A percentile compares a stretch with the other conserved stretches of the same genome.
Evolutionary conservation across 2,888 invertebrate species (phyloP).

Genomic region (Trichacis sp.): DNA sequence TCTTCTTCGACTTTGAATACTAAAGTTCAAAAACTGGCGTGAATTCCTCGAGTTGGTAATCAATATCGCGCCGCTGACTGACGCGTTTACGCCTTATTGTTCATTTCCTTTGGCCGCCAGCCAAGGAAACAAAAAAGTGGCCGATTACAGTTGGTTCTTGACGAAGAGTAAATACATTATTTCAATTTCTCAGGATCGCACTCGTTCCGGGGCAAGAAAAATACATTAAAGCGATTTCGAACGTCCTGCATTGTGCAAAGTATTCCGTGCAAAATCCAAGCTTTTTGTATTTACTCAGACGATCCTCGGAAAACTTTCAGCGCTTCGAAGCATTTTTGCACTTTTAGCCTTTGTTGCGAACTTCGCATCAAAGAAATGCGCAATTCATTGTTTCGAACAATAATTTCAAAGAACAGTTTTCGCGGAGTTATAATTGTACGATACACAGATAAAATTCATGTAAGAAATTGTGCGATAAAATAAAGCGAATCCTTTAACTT

Average conservation of each 20-base stretch:
- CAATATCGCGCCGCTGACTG: conserved; percentile 6
- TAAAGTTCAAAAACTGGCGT: too few species aligned
- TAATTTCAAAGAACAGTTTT: too few species aligned
- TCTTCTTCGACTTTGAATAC: too few species aligned
- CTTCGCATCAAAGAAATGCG: not conserved
- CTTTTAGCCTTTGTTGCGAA: not conserved
- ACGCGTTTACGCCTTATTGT: conserved; percentile 12
- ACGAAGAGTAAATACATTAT: conserved; percentile 13
- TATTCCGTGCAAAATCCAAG: conserved; percentile 5
- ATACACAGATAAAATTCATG: not conserved
- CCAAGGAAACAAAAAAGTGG: conserved; percentile 9
- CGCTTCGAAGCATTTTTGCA: not conserved
- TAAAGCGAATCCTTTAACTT: not conserved
- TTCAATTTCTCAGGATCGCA: conserved; percentile 3
- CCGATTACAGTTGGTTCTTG: conserved; percentile 11
- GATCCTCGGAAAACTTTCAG: not conserved
- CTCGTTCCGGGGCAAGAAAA: conserved; percentile 10
- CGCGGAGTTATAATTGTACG: not conserved
- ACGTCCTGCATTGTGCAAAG: not conserved
- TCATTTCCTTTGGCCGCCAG: conserved; percentile 13
- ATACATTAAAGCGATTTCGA: not conserved
- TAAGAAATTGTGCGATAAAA: not conserved
- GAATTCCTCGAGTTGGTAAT: too few species aligned
- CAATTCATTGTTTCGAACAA: not conserved
- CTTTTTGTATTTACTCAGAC: not conserved